Evolutionary conservation across 2,113 vertebrate species (phyloP).

Genomic region (Chaetorhynchus papuensis): DNA sequence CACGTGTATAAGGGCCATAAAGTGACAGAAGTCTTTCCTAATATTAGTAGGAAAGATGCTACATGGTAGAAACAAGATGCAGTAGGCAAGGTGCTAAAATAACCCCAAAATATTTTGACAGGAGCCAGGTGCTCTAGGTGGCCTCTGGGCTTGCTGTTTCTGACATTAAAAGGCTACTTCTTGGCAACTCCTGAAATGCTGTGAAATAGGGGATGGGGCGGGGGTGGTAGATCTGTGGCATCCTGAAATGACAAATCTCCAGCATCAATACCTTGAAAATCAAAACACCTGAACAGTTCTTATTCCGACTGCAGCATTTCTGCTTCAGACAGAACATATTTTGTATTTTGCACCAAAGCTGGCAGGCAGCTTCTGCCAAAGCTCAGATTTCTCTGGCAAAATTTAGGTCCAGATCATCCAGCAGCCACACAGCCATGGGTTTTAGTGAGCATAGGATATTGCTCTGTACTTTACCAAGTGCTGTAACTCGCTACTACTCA

Average conservation of each 20-base stretch:
- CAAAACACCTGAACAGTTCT: neutral
- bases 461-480: neutral
- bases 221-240: neutral
- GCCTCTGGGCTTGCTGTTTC: neutral
- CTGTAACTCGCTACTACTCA: neutral
- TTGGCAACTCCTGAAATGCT: neutral
- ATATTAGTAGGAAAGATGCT: neutral
- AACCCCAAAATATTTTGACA: neutral
- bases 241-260: neutral
- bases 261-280: neutral
- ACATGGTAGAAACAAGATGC: neutral
- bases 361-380: neutral
- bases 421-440: accelerated
- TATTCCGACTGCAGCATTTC: neutral
- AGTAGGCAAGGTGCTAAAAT: neutral
- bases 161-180: neutral
- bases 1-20: accelerated
- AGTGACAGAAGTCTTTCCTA: neutral
- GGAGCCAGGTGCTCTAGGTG: neutral
- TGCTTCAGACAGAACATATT: neutral
- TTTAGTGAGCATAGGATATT: neutral
- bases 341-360: neutral
- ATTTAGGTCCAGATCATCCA: neutral
- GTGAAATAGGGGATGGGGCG: neutral
- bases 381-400: neutral